Evolutionary conservation across 1,140 invertebrate genomes (phyloP).

Genomic region (Spodoptera frugiperda): DNA sequence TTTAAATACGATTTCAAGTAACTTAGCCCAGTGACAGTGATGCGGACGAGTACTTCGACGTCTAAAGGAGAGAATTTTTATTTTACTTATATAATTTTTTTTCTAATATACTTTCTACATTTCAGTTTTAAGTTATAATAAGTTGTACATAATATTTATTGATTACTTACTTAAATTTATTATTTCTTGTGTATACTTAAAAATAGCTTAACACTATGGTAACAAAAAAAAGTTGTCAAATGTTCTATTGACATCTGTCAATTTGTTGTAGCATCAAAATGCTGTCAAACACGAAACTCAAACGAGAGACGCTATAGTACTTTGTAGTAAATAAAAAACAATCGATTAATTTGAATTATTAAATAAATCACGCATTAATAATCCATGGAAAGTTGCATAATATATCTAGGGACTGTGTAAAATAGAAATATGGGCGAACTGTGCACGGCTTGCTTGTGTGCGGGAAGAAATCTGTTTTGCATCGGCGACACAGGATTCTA

Average conservation of each 20-base stretch:
- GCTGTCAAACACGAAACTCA: conserved; percentile 1
- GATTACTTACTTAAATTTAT: too few relatives aligned
- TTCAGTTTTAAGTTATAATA: too few relatives aligned
- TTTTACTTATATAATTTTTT: too few relatives aligned
- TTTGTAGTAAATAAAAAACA: conserved; percentile 20
- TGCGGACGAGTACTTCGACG: too few relatives aligned
- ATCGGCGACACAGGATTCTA: conserved; percentile 64
- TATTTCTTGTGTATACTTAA: too few relatives aligned
- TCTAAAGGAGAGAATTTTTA: too few relatives aligned
- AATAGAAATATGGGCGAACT: conserved; percentile 64
- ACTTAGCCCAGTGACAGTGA: too few relatives aligned
- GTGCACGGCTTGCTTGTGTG: conserved; percentile 69
- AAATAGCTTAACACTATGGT: too few relatives aligned
- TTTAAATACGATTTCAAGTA: too few relatives aligned
- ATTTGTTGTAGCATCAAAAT: not conserved
- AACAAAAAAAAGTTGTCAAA: too few relatives aligned
- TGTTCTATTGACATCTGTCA: not conserved
- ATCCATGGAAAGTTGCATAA: not conserved
- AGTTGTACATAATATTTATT: too few relatives aligned
- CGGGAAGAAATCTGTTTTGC: conserved; percentile 63
- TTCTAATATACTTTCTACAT: too few relatives aligned
- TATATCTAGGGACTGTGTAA: not conserved
- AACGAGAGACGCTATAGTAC: conserved; percentile 2
- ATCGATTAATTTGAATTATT: not conserved
- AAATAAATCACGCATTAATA: not conserved